Conservation (phyloP, 1,140 invertebrate species). For the Zaprionus ghesquierei region DNA sequence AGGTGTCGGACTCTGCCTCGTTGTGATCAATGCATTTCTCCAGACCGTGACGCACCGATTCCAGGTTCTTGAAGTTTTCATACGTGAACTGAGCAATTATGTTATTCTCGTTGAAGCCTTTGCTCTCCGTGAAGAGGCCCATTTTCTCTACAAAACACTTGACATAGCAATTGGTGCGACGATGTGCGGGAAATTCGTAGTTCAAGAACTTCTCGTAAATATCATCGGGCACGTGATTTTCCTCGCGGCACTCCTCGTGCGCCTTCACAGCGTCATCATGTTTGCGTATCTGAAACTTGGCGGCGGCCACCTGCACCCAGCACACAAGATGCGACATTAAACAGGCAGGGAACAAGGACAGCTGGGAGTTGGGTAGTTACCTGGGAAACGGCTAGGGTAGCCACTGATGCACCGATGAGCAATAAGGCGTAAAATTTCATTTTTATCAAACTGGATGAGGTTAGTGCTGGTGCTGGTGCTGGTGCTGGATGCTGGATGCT, state of each 20-base stretch:
- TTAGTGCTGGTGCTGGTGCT: no score
- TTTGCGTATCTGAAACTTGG: conserved; percentile 61
- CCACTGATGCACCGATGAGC: conserved; percentile 39
- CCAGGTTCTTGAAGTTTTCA: conserved; percentile 45
- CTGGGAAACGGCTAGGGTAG: conserved; percentile 40
- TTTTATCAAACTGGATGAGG: conserved; percentile 24
- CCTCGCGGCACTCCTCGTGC: conserved; percentile 68
- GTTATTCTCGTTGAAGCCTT: conserved; percentile 62
- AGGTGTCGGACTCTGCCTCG: conserved; percentile 68
- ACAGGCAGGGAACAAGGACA: conserved; percentile 9
- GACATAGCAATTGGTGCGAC: conserved; percentile 68
- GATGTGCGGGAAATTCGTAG: conserved; percentile 72
- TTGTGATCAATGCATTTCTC: conserved; percentile 81
- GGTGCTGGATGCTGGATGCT: no score
- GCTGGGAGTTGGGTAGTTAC: conserved; percentile 41
- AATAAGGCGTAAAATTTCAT: conserved; percentile 60
- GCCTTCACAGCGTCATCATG: conserved; percentile 65
- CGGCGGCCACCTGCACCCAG: conserved; percentile 51
- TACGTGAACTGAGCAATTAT: conserved; percentile 67
- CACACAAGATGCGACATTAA: neutral
- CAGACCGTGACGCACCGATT: conserved; percentile 63
- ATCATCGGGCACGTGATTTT: conserved; percentile 64
- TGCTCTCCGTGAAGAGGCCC: conserved; percentile 64
- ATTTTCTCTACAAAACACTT: conserved; percentile 77
- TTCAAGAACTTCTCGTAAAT: conserved; percentile 72